phyloP scores from a whole-genome alignment of 2,888 invertebrate genomes.

The Erpobdella octoculata region DNA sequence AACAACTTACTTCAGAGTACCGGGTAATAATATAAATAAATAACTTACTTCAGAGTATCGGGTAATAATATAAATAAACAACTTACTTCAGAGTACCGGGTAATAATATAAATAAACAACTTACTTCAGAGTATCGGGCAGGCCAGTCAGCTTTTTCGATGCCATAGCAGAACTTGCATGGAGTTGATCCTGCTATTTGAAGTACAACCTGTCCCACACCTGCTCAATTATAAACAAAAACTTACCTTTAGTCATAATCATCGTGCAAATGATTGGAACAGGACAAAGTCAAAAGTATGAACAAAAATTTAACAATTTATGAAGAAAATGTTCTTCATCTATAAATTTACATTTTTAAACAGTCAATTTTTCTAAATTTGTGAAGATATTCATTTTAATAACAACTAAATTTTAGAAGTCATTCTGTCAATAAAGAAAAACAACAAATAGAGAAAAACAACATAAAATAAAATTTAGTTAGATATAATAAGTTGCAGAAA shows the following conservation, averaged over 20 bases:
- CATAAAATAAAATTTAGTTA: too few relatives aligned
- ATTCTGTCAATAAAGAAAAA: too few relatives aligned
- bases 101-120: not conserved
- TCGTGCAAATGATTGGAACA: too few relatives aligned
- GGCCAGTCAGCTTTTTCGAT: constrained; percentile 96
- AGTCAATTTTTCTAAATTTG: too few relatives aligned
- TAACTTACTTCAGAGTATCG: constrained; percentile 73
- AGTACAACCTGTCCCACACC: constrained; percentile 97
- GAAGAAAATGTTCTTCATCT: not conserved
- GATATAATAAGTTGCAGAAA: too few relatives aligned
- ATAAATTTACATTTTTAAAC: not conserved
- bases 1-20: not conserved
- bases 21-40: not conserved
- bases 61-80: too few relatives aligned
- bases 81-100: not conserved
- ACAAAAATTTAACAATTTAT: too few relatives aligned
- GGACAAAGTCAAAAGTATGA: too few relatives aligned
- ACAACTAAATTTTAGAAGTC: too few relatives aligned
- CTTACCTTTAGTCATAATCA: too few relatives aligned
- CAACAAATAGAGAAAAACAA: too few relatives aligned
- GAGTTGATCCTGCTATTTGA: constrained; percentile 92
- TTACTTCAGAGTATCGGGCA: constrained; percentile 80
- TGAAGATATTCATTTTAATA: too few relatives aligned
- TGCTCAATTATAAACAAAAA: constrained; percentile 37
- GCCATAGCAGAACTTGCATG: constrained; percentile 83